Percentiles rank a stretch among this genome's conserved stretches.
phyloP scores from a whole-genome alignment of 2,797 vertebrate genomes.

The Hoplostethus mediterraneus region DNA sequence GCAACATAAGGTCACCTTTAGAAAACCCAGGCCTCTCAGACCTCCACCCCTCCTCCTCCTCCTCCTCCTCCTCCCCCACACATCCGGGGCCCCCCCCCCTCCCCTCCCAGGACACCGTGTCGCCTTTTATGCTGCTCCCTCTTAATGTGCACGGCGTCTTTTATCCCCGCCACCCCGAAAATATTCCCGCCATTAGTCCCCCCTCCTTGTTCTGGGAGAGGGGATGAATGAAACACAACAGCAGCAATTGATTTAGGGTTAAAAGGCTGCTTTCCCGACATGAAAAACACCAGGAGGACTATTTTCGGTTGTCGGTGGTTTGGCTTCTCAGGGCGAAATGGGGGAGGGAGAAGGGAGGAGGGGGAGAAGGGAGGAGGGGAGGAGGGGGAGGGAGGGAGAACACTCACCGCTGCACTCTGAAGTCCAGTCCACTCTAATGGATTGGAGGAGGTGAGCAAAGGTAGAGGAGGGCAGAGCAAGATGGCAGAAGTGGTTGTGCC shows the following conservation, averaged over 20 bases:
- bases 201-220: conserved; percentile 13
- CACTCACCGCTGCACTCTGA: conserved; percentile 24
- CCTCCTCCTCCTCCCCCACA: no score
- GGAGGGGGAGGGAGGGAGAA: conserved; percentile 4
- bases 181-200: conserved; percentile 38
- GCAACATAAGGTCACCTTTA: conserved; percentile 35
- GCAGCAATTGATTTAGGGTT: conserved; percentile 54
- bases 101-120: no score
- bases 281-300: conserved; percentile 39
- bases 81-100: no score
- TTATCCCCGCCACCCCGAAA: conserved; percentile 36
- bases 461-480: conserved; percentile 9
- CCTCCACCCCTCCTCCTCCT: no score
- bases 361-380: background rate
- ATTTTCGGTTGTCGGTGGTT: conserved; percentile 44
- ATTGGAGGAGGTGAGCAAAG: conserved; percentile 15
- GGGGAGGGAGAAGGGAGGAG: conserved; percentile 5
- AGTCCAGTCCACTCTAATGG: conserved; percentile 40
- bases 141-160: conserved; percentile 9
- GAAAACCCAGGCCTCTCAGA: conserved; percentile 9
- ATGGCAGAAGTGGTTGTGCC: background rate
- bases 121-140: conserved; percentile 33
- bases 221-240: conserved; percentile 40
- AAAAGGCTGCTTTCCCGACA: conserved; percentile 54
- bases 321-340: conserved; percentile 18